Evolutionary conservation across 1,140 invertebrate species (phyloP), one percentile per base, ranked within the genome.

Genomic region (Heterodera carotae): DNA sequence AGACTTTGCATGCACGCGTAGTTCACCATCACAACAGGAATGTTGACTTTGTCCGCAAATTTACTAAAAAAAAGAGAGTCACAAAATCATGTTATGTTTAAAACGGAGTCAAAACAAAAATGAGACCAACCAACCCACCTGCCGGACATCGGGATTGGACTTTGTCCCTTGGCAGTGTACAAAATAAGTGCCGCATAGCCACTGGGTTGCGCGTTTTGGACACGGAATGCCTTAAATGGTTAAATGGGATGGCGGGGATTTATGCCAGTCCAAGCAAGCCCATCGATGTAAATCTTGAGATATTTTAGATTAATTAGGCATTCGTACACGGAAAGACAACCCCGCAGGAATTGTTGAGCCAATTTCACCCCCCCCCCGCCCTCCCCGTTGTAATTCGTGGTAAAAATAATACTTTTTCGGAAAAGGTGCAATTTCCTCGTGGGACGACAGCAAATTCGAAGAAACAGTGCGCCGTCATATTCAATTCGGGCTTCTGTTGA

Each of bases 1-100:
- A 87, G 78, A 12, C 74, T 78, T 36, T 75, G 43, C 84, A 84
- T 87, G 34, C 86, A 86, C 18, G 43, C 80, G 70, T 86, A 84
- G 64, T 74, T 79, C 29, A 87, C 78, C 85, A 87, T 87, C n/a
- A 88, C 73, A 31, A 88, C 82, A 10, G 85, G 85, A 62, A 87
- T 85, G 12, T 72, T 71, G 27, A 87, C 77, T 18, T 59, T 18
- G 6, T 84, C 84, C 2, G 84, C 80, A 69, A 56, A 85, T 76
- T 82, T 81, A 10, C 83, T 82, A n/a, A 66, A 31, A 34, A 27
- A 22, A 66, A 29, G 1, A 31, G 12, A 15, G 18, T 0, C n/a
- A 3, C 12, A 56, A n/a, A 31, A 6, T 31, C 27, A 66, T 34
- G 25, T 29, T 12, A 66, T 66, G 36, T 8, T 6, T 39, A 12